Evolutionary conservation across 2,888 invertebrate genomes (phyloP), one percentile per base, ranked within the genome.

Genomic region (Odontomyia ornata): DNA sequence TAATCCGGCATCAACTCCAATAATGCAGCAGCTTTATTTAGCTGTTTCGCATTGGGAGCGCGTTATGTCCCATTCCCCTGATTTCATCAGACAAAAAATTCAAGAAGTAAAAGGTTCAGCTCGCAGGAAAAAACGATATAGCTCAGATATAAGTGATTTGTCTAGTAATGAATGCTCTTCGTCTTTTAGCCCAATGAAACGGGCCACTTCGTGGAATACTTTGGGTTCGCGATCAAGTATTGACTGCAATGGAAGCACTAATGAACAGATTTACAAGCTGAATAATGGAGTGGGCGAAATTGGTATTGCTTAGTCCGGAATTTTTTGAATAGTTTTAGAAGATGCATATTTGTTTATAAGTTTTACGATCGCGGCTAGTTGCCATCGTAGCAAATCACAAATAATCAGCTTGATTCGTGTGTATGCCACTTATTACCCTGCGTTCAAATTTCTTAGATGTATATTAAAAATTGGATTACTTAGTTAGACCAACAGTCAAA

Each of bases 1-100:
- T 65, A 85, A 87, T 78, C 88, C 88, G 52, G 85, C 88, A 18
- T 88, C 87, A 75, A 88, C 88, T 5, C 89, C 89, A 60, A 83
- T 88, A 81, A 87, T 89, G 82, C 89, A 89, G 80, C 88, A 89
- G 80, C 85, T 89, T 47, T 89, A 86, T 80, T 80, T 83, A 77
- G 84, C 85, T 21, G 84, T 87, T 75, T 83, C 82, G 46, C 84
- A 86, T 79, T 86, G 84, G 84, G 87, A 87, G 79, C 84, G 83
- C 18, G 81, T 83, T 52, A 81, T 84, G 77, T 77, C 82, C 9
- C 82, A 83, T 79, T 81, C 84, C 43, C 79, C 82, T 15, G 83
- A 83, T 73, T 81, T 82, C 36, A 65, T 76, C 23, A 76, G 72
- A 77, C 79, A 81, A 64, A 82, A 81, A 81, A 80, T 81, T 13